Evolutionary conservation across 1,140 invertebrate species (phyloP).

Genomic region (Drosophila santomea): DNA sequence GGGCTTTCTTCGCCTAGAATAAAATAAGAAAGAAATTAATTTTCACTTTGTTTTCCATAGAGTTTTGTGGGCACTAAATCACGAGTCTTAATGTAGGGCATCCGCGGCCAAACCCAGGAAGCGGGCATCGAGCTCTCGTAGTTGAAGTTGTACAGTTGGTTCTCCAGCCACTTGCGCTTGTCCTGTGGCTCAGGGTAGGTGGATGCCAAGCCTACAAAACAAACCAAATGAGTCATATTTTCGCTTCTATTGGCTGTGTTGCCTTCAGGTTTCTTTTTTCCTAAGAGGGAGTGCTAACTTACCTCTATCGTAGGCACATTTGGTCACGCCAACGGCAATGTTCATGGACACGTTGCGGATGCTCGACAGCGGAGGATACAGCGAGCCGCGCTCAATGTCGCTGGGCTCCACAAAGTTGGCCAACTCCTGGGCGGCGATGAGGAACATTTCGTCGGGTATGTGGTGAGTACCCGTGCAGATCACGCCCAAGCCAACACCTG

Average conservation of each 20-base stretch:
- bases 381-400: slow-evolving; percentile 93
- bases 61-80: slow-evolving; percentile 83
- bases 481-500: slow-evolving; percentile 94
- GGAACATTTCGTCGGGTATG: slow-evolving; percentile 95
- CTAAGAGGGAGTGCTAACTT: slow-evolving; percentile 32
- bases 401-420: slow-evolving; percentile 92
- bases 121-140: slow-evolving; percentile 92
- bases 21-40: slow-evolving; percentile 52
- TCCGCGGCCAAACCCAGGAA: slow-evolving; percentile 89
- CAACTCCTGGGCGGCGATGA: slow-evolving; percentile 94
- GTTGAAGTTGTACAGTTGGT: slow-evolving; percentile 91
- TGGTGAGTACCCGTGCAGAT: slow-evolving; percentile 94
- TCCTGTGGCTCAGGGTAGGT: slow-evolving; percentile 93
- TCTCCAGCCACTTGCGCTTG: slow-evolving; percentile 89
- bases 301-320: slow-evolving; percentile 95
- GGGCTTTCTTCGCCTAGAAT: slow-evolving; percentile 77
- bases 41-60: slow-evolving; percentile 81
- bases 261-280: no score
- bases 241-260: no score
- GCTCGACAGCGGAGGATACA: slow-evolving; percentile 96
- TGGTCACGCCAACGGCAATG: slow-evolving; percentile 94
- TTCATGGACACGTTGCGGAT: slow-evolving; percentile 95
- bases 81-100: slow-evolving; percentile 84
- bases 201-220: slow-evolving; percentile 90
- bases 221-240: neutral